These are phyloP conservation scores for Betta splendens DNA, from an alignment of 2,797 vertebrate species.

Conservation along the genomic window DNA sequence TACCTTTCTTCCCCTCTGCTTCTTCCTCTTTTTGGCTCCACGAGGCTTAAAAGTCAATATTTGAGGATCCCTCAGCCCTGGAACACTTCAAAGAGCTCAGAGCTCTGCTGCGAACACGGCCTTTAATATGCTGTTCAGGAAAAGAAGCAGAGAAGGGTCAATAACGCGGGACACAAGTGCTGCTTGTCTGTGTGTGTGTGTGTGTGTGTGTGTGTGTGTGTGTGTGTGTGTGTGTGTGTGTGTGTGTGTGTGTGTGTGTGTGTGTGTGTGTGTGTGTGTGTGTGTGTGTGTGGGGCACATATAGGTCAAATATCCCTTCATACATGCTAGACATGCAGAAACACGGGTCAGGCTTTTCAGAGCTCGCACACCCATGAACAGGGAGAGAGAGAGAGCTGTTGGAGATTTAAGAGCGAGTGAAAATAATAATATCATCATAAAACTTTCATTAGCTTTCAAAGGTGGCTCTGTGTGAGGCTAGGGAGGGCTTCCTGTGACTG, in stretches of 20 bases:
- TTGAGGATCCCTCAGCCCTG: slow-evolving; percentile 74
- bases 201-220: too few species aligned
- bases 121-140: slow-evolving; percentile 70
- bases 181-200: slow-evolving; percentile 28
- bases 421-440: slow-evolving; percentile 75
- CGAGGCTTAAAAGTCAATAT: slow-evolving; percentile 78
- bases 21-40: slow-evolving; percentile 40
- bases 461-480: slow-evolving; percentile 71
- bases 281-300: slow-evolving; percentile 2
- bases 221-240: too few species aligned
- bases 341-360: slow-evolving; percentile 24
- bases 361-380: slow-evolving; percentile 9
- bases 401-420: slow-evolving; percentile 52
- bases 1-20: neutral
- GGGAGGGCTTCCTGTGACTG: slow-evolving; percentile 56
- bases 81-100: slow-evolving; percentile 73
- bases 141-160: slow-evolving; percentile 64
- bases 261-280: slow-evolving; percentile 10
- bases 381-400: slow-evolving; percentile 11
- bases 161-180: slow-evolving; percentile 58
- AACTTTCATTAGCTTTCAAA: slow-evolving; percentile 77
- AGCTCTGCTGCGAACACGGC: slow-evolving; percentile 62
- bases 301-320: slow-evolving; percentile 42
- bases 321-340: slow-evolving; percentile 26
- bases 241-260: neutral